Evolutionary conservation across 1,140 invertebrate genomes (phyloP), one percentile per base, ranked within the genome.

Genomic region (Drosophila tristis): DNA sequence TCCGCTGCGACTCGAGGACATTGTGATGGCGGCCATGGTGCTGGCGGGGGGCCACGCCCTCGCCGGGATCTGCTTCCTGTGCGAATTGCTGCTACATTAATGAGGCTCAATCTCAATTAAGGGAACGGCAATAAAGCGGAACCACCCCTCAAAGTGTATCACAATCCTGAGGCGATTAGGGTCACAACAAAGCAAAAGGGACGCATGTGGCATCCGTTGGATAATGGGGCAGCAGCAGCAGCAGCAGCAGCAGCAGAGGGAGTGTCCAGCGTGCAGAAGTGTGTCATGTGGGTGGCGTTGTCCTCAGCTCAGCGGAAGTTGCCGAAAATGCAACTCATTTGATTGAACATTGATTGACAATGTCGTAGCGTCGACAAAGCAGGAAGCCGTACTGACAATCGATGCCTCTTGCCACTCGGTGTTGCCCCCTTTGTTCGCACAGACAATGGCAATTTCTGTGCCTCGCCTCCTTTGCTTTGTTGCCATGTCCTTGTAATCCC

Each of bases 311-410:
- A 29, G 2, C 80, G 82, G 82, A 87, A 89, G 82, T 87, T 87
- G 74, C 84, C 82, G 58, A 73, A 87, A 86, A 82, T 58, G 61
- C 73, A 80, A 62, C 78, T 13, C 35, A 61, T 78, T 87, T 89
- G 82, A 86, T 86, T 86, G 74, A 86, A 74, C 82, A 71, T 68
- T 86, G 81, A 86, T 86, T 87, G 82, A 87, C 74, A 87, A 75
- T 87, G 71, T 35, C n/a, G n/a, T n/a, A n/a, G n/a, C n/a, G n/a
- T n/a, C n/a, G n/a, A n/a, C n/a, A 16, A 16, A 16, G 16, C 53
- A 43, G 51, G 56, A 61, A 26, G 55, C 29, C 48, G 57, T 60
- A 86, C 74, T 78, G 81, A 53, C 82, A 73, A 75, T 86, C 82
- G 78, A 78, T 85, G 63, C 66, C 55, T 51, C 50, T 55, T 67